phyloP scores from a whole-genome alignment of 2,113 vertebrate genomes.

The Elaphurus davidianus region DNA sequence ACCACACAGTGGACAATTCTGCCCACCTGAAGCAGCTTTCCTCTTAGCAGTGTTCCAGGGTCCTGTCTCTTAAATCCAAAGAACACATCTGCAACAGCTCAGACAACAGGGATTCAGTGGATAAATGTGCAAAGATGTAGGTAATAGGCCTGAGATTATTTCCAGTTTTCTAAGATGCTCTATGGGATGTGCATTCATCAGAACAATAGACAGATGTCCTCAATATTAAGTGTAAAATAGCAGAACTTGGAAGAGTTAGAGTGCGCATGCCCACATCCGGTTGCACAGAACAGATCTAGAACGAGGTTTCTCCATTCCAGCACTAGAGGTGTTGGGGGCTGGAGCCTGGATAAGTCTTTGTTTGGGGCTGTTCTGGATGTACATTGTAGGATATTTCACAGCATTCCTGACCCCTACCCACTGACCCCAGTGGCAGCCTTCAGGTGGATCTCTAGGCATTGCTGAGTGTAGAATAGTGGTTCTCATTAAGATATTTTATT shows the following conservation, averaged over 20 bases:
- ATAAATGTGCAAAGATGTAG: neutral
- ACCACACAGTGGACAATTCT: accelerated
- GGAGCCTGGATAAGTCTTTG: too few relatives aligned
- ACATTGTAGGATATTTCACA: too few relatives aligned
- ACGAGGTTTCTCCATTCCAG: accelerated
- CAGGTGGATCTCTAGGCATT: neutral
- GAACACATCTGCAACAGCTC: neutral
- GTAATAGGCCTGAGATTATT: neutral
- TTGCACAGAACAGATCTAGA: too few relatives aligned
- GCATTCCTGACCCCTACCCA: neutral
- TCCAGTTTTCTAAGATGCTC: neutral
- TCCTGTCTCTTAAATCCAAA: neutral
- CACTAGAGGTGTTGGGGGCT: neutral
- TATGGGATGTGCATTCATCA: accelerated
- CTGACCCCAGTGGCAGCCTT: too few relatives aligned
- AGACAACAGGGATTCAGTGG: neutral
- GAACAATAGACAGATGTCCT: neutral
- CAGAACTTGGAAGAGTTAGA: too few relatives aligned
- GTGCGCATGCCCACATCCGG: accelerated
- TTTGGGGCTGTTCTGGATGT: accelerated
- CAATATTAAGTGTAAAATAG: neutral
- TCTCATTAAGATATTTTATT: neutral
- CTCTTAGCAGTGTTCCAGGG: neutral
- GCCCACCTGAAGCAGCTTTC: neutral
- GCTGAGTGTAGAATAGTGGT: neutral